Evolutionary conservation across 2,113 vertebrate genomes (phyloP).

Genomic region (Tyto alba): DNA sequence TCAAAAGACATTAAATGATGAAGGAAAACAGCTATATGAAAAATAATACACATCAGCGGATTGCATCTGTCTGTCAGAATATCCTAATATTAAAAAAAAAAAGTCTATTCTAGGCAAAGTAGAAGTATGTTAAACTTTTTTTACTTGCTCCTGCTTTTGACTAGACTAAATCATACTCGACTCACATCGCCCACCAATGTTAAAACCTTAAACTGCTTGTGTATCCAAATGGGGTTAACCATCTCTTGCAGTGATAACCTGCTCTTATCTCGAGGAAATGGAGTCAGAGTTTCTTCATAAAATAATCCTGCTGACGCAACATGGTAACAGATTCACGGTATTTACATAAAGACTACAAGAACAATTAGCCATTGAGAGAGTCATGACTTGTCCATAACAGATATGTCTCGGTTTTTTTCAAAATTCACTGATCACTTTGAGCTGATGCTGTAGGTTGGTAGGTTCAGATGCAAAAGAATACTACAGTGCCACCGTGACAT

Average conservation of each 20-base stretch:
- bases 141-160: not conserved
- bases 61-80: not conserved
- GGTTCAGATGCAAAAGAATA: not conserved
- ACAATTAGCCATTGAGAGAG: not conserved
- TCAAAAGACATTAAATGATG: not conserved
- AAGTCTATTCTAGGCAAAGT: not conserved
- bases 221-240: not conserved
- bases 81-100: not conserved
- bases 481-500: rapidly evolving
- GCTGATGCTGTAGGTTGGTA: not conserved
- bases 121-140: not conserved
- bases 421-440: not conserved
- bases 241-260: not conserved
- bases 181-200: not conserved
- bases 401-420: not conserved
- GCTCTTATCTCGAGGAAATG: slow-evolving; percentile 38
- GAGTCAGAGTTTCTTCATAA: slow-evolving; percentile 55
- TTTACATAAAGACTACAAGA: not conserved
- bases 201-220: not conserved
- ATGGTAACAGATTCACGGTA: not conserved
- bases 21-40: not conserved
- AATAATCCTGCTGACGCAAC: slow-evolving; percentile 17
- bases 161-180: not conserved
- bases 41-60: not conserved
- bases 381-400: not conserved